Evolutionary conservation across 2,113 vertebrate species (phyloP).

Genomic region (Lycaon pictus): DNA sequence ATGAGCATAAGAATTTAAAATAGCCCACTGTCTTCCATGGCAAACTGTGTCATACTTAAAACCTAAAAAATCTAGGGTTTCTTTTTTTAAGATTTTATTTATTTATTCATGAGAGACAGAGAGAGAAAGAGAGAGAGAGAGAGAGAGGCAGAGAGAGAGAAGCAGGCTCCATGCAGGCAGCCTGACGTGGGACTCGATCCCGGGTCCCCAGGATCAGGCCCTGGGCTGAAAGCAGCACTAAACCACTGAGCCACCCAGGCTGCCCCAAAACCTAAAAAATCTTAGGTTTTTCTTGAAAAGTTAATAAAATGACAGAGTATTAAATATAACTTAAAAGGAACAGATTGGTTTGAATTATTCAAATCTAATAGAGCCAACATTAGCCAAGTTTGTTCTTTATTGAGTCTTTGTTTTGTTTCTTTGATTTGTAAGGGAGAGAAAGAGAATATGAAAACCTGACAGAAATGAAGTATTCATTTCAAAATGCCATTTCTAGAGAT

Average conservation of each 20-base stretch:
- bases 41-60: background rate
- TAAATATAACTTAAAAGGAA: background rate
- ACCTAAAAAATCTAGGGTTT: background rate
- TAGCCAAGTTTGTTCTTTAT: background rate
- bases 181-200: no score
- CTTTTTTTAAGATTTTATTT: no score
- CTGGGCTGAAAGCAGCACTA: no score
- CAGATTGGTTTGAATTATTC: background rate
- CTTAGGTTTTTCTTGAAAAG: background rate
- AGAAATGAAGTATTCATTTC: background rate
- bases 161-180: no score
- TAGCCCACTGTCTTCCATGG: background rate
- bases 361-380: background rate
- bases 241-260: no score
- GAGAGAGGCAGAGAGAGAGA: no score
- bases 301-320: background rate
- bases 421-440: background rate
- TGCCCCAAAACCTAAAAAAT: background rate
- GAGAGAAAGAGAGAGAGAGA: no score
- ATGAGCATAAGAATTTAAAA: background rate
- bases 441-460: background rate
- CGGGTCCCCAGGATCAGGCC: no score
- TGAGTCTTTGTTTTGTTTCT: background rate
- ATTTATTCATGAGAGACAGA: no score
- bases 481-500: conserved; percentile 5